Evolutionary conservation across 2,797 vertebrate species (phyloP).

Genomic region (Brachymystax lenok): DNA sequence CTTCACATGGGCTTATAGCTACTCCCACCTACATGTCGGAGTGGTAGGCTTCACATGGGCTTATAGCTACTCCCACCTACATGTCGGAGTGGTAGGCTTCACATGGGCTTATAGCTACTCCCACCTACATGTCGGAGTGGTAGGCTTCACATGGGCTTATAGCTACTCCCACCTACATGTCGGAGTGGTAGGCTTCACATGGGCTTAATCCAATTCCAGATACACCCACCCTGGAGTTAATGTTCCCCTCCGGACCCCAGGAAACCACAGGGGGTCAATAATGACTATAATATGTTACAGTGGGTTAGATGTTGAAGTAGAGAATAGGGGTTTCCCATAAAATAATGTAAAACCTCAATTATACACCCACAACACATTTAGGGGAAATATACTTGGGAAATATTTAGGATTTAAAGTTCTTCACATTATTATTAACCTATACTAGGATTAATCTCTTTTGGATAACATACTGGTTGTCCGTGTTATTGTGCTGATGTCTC

Average conservation of each 20-base stretch:
- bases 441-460: neutral
- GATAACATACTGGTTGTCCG: neutral
- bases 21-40: constrained; percentile 45
- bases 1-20: constrained; percentile 34
- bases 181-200: constrained; percentile 38
- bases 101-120: constrained; percentile 38
- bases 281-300: constrained; percentile 13
- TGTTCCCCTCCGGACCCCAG: constrained; percentile 30
- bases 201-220: constrained; percentile 41
- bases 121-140: constrained; percentile 44
- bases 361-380: constrained; percentile 20
- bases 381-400: neutral
- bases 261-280: constrained; percentile 45
- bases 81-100: constrained; percentile 38
- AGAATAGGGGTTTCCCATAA: constrained; percentile 25
- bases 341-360: constrained; percentile 37
- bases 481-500: neutral
- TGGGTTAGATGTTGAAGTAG: constrained; percentile 40
- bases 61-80: constrained; percentile 45
- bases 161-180: constrained; percentile 34
- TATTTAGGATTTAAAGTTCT: neutral
- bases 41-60: constrained; percentile 31
- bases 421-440: neutral
- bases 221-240: constrained; percentile 43
- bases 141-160: constrained; percentile 29